Evolutionary conservation across 2,888 invertebrate species (phyloP).

Genomic region (Sclerodermus sp.): DNA sequence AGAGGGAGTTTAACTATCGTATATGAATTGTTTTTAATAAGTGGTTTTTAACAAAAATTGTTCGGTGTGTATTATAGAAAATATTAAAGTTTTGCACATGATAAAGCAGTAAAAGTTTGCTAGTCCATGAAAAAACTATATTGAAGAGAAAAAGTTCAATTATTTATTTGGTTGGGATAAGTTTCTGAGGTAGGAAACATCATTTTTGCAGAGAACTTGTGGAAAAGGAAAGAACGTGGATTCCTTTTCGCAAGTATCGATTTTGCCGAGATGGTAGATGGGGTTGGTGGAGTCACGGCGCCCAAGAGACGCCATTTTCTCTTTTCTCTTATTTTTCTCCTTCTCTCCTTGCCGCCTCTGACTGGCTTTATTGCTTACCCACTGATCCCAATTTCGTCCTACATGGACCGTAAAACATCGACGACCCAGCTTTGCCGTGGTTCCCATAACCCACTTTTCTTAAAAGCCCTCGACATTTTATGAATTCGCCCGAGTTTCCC

Average conservation of each 20-base stretch:
- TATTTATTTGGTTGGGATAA: too few species aligned
- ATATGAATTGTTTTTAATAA: too few species aligned
- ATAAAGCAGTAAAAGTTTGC: too few species aligned
- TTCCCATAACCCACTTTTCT: constrained; percentile 28
- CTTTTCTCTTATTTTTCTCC: background rate
- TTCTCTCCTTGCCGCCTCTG: background rate
- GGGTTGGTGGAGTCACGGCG: constrained; percentile 15
- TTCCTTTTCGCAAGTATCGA: constrained; percentile 18
- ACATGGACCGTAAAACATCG: constrained; percentile 13
- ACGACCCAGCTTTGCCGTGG: constrained; percentile 9
- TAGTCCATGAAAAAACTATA: too few species aligned
- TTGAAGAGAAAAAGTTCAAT: too few species aligned
- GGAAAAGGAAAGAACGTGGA: too few species aligned
- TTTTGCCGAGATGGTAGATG: constrained; percentile 7
- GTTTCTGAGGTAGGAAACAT: too few species aligned
- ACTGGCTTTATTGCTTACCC: constrained; percentile 4
- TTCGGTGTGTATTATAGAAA: too few species aligned
- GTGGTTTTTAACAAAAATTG: too few species aligned
- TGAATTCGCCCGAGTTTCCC: background rate
- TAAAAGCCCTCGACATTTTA: constrained; percentile 14
- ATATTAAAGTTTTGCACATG: too few species aligned
- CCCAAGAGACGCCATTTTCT: constrained; percentile 18
- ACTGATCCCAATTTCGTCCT: constrained; percentile 4
- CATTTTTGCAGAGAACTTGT: too few species aligned
- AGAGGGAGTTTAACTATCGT: too few species aligned